Percentiles rank a stretch among this genome's conserved stretches.
phyloP scores from a whole-genome alignment of 1,140 invertebrate species.

The Lerema accius region DNA sequence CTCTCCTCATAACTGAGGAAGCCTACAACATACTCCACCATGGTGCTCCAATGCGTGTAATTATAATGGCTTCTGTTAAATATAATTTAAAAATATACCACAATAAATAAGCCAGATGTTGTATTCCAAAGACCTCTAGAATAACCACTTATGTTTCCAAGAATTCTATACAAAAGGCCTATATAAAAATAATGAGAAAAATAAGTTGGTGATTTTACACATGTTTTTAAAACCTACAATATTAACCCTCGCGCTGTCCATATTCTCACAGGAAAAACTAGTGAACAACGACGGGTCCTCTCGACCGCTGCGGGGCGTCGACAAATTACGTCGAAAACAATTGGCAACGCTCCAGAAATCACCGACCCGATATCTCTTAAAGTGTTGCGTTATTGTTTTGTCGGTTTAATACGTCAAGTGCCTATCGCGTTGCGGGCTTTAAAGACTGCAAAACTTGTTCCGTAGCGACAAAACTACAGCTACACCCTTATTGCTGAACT shows the following conservation, averaged over 20 bases:
- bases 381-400: slow-evolving; percentile 74
- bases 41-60: too few relatives aligned
- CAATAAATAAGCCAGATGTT: too few relatives aligned
- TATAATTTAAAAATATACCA: too few relatives aligned
- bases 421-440: slow-evolving; percentile 57
- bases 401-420: slow-evolving; percentile 68
- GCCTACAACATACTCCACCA: too few relatives aligned
- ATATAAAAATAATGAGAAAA: slow-evolving; percentile 17
- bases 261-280: slow-evolving; percentile 73
- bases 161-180: not conserved
- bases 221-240: slow-evolving; percentile 17
- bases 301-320: slow-evolving; percentile 46
- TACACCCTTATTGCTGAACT: slow-evolving; percentile 20
- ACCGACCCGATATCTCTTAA: slow-evolving; percentile 64
- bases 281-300: slow-evolving; percentile 42
- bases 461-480: not conserved
- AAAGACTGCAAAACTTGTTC: slow-evolving; percentile 1
- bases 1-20: too few relatives aligned
- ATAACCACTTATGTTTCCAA: not conserved
- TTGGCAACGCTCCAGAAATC: slow-evolving; percentile 60
- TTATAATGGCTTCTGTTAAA: too few relatives aligned
- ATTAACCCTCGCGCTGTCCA: slow-evolving; percentile 36
- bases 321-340: slow-evolving; percentile 63
- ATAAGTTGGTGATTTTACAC: slow-evolving; percentile 1
- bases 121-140: not conserved